Evolutionary conservation across 2,113 vertebrate genomes (phyloP).

Genomic region (Mesocricetus auratus): DNA sequence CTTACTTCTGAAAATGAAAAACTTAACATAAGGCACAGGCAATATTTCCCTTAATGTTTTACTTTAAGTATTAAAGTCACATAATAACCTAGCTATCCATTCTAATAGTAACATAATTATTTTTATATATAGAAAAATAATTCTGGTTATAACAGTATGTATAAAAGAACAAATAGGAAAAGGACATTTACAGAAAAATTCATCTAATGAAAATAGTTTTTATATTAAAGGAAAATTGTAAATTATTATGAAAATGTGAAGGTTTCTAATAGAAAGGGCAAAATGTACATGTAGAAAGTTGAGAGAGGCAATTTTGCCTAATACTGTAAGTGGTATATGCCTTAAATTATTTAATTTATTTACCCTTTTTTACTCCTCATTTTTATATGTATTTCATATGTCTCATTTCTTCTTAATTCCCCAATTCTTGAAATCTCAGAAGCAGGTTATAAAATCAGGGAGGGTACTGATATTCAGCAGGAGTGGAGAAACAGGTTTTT

Average conservation of each 20-base stretch:
- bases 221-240: slow-evolving; percentile 13
- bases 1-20: not conserved
- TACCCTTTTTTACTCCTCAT: slow-evolving; percentile 29
- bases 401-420: slow-evolving; percentile 64
- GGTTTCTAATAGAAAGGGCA: not conserved
- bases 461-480: not conserved
- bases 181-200: not conserved
- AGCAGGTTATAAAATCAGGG: not conserved
- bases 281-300: slow-evolving; percentile 21
- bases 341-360: slow-evolving; percentile 66
- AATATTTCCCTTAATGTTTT: not conserved
- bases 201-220: not conserved
- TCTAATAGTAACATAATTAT: not conserved
- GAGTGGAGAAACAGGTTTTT: not conserved
- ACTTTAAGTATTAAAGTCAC: not conserved
- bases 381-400: slow-evolving; percentile 45
- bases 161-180: not conserved
- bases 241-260: slow-evolving; percentile 38
- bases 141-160: not conserved
- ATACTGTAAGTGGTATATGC: slow-evolving; percentile 31
- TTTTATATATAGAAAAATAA: not conserved
- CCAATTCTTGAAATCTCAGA: slow-evolving; percentile 26
- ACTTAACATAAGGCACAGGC: not conserved
- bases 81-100: not conserved
- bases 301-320: slow-evolving; percentile 49